Evolutionary conservation across 2,888 invertebrate genomes (phyloP).

Genomic region (Meloe dianella): DNA sequence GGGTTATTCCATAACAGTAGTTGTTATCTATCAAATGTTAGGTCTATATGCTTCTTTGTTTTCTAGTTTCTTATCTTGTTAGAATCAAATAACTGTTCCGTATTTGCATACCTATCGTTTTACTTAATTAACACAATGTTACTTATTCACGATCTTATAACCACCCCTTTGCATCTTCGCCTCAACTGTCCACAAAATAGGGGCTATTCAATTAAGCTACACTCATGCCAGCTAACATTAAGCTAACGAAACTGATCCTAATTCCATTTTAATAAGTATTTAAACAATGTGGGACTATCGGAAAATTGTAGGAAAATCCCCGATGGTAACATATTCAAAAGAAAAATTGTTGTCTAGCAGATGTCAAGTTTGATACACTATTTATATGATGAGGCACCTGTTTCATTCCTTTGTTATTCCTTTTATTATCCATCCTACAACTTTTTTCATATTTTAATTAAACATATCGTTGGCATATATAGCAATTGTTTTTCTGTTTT

Average conservation of each 20-base stretch:
- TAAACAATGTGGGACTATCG: neutral
- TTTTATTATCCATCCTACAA: neutral
- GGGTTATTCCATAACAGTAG: neutral
- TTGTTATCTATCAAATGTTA: neutral
- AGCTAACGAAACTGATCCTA: neutral
- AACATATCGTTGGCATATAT: neutral
- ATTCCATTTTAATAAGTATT: neutral
- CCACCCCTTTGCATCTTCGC: neutral
- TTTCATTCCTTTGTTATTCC: neutral
- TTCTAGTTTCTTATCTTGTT: slow-evolving; percentile 32
- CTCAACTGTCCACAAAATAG: slow-evolving; percentile 6
- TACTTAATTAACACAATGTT: slow-evolving; percentile 39
- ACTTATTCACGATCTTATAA: slow-evolving; percentile 29
- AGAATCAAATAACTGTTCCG: slow-evolving; percentile 37
- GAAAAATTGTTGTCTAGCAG: neutral
- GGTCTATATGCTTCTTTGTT: neutral
- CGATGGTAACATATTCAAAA: neutral
- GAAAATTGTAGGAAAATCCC: neutral
- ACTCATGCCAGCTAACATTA: neutral
- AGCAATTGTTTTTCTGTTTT: no score
- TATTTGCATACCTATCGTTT: slow-evolving; percentile 43
- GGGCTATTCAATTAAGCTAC: slow-evolving; percentile 2
- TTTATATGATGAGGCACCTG: slow-evolving; percentile 4
- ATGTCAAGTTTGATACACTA: neutral
- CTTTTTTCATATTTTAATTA: slow-evolving; percentile 5